Evolutionary conservation across 2,888 invertebrate species (phyloP), one percentile per base, ranked within the genome.

Genomic region (Xylocampa areola): DNA sequence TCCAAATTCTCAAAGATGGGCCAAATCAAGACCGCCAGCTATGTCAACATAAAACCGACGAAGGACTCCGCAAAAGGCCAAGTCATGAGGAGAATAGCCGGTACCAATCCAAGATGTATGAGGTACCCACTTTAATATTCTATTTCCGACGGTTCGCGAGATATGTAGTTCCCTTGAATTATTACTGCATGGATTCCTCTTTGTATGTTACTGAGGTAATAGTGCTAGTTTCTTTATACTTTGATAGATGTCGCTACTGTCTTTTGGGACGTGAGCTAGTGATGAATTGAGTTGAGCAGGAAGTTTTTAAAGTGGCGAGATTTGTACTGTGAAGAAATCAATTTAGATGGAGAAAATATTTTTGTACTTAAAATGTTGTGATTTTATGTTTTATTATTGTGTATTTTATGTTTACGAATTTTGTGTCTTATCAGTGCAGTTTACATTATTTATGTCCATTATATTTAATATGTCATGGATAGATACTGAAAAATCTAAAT

Each of bases 61-160:
- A 39, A 52, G 29, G 16, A 11, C 21, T 49, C 33, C 30, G 36
- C 64, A 77, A 76, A 79, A 72, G 65, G 52, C 51, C 48, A 35
- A 52, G 68, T 73, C 77, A 74, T 76, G 74, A 76, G 59, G 68
- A 72, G 73, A 73, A 75, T 72, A 63, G 77, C 66, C 73, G 47
- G 67, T 60, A 67, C 77, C 79, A 78, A 89, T 90, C 80, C 81
- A 88, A 88, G 86, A 90, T 89, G 86, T 89, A 90, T 88, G 90
- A 89, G 87, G 71, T 69, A 70, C 82, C 80, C 81, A 77, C 87
- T 91, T 82, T 80, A 86, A 86, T 89, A 91, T 91, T 91, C 91
- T 86, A 91, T 91, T 90, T 88, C 81, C 84, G 79, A 77, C 76
- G 78, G 77, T 66, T 73, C 66, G 62, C 77, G 79, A 85, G 82